Base-by-base conservation (phyloP, 2,888 invertebrate genomes). In the Tanypteryx hageni region DNA sequence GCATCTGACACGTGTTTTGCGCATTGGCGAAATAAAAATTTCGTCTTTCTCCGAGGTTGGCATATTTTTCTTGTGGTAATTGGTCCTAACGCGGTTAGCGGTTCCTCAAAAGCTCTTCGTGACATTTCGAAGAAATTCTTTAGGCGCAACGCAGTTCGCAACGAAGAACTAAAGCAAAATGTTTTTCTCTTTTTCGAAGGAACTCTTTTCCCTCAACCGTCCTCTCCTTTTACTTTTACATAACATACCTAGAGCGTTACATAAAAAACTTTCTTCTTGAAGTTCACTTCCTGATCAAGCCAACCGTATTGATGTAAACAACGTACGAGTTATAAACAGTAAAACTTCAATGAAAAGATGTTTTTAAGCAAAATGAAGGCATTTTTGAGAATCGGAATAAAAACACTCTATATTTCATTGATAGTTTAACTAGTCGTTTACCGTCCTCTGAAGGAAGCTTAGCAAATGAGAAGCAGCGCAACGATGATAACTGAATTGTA, bases 141-240 rank as follows among this genome's bases (percentile, higher is more conserved):
- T 0, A 64, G 22, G 8, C 13, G 22, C 22, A 76, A 76, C 22
- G 76, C 76, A 27, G 76, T 76, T 76, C 10, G 76, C 76, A 22
- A 76, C 27, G 22, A 13, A 22, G 27, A 13, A 27, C 22, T 27
- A 22, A 76, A 76, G 76, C 76, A 27, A 27, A 76, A 76, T 76
- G 76, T 76, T n/a, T 27, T 76, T 76, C 76, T 76, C 76, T 76
- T 5, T 27, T 76, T 27, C 76, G 22, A 76, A 27, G 27, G 76
- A 76, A 13, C 76, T 76, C 76, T 76, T 76, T n/a, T 76, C 27
- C 22, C 27, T 76, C 76, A 13, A 27, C 76, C 76, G 27, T 76
- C 76, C 13, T 76, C 76, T 76, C 76, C 76, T 27, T 76, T 76
- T 76, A 76, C 76, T 76, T 76, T 76, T 76, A 76, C 76, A 76